Evolutionary conservation across 2,113 vertebrate genomes (phyloP), one percentile per base, ranked within the genome.

Genomic region (Cinclus cinclus): DNA sequence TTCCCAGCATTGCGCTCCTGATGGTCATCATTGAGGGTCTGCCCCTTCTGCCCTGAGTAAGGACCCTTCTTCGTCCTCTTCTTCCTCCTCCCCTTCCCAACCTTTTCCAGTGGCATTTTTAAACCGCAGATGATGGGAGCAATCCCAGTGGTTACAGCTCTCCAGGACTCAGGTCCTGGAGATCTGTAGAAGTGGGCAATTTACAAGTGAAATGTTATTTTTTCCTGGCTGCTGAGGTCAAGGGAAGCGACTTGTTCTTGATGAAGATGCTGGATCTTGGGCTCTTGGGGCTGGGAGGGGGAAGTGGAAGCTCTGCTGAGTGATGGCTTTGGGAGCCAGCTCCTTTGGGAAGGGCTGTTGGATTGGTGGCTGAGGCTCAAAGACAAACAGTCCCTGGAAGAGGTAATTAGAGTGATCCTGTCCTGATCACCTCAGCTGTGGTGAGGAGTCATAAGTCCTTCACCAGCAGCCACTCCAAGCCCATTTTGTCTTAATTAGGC

Each of bases 401-500:
- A 77, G 64, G 78, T 86, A 69, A 92, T 96, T 89, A 88, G 78
- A 46, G 75, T 64, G 92, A 96, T 97, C 93, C 78, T 16, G 4
- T 92, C 95, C 88, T 20, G 33, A 58, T 87, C 83, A 64, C 79
- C 71, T 92, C 88, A 70, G 71, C 92, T 75, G 76, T 44, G 69
- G 64, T 1, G 1, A 85, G 28, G 6, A 92, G 90, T 95, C 95
- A 83, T 7, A 11, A 91, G 92, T 62, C 68, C 86, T 88, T 73
- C 91, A 70, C 75, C 91, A 87, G 80, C 77, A 92, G 94, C 83
- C 89, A 87, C 91, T 92, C 79, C 68, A 90, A 91, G 93, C 85
- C 70, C 42, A 77, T 95, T 95, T 91, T 87, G 89, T 11, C 13
- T 95, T 94, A 92, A 96, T 95, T 93, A 88, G 84, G 69, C 83